These are phyloP conservation scores for Phyllopteryx taeniolatus DNA, from an alignment of 2,113 vertebrate genomes.

Conservation along the genomic window DNA sequence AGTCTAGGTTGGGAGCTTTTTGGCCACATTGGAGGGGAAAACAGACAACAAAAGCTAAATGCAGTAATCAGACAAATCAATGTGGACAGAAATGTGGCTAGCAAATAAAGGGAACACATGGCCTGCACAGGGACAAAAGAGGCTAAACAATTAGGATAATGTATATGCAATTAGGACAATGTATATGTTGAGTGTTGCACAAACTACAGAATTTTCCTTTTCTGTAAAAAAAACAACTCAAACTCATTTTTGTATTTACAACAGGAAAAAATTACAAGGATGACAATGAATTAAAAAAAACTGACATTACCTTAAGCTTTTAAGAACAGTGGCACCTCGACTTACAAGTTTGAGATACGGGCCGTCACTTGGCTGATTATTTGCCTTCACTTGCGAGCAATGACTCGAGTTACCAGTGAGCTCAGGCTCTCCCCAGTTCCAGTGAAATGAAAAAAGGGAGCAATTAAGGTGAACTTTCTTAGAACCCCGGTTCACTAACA, in stretches of 20 bases:
- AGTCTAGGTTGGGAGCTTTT: not conserved
- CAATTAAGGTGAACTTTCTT: no score
- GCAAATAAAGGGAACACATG: slow-evolving; percentile 34
- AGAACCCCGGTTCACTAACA: no score
- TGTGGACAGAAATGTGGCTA: slow-evolving; percentile 30
- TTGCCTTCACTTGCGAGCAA: no score
- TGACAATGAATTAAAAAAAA: not conserved
- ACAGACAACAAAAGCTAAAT: slow-evolving; percentile 41
- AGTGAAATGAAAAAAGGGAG: no score
- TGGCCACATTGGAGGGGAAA: slow-evolving; percentile 17
- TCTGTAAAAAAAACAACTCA: not conserved
- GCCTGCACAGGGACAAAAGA: slow-evolving; percentile 25
- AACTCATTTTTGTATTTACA: not conserved
- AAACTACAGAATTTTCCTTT: slow-evolving; percentile 1
- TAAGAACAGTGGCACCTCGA: not conserved
- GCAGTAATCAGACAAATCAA: slow-evolving; percentile 24
- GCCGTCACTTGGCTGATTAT: not conserved
- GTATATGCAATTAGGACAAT: not conserved
- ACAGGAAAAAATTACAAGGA: not conserved
- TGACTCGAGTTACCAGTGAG: no score
- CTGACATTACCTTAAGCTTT: no score
- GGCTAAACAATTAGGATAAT: not conserved
- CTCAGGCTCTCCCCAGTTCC: no score
- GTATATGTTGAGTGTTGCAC: not conserved
- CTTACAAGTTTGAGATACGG: not conserved